Evolutionary conservation across 1,140 invertebrate species (phyloP), one percentile per base, ranked within the genome.

Genomic region (Trissolcus basalis): DNA sequence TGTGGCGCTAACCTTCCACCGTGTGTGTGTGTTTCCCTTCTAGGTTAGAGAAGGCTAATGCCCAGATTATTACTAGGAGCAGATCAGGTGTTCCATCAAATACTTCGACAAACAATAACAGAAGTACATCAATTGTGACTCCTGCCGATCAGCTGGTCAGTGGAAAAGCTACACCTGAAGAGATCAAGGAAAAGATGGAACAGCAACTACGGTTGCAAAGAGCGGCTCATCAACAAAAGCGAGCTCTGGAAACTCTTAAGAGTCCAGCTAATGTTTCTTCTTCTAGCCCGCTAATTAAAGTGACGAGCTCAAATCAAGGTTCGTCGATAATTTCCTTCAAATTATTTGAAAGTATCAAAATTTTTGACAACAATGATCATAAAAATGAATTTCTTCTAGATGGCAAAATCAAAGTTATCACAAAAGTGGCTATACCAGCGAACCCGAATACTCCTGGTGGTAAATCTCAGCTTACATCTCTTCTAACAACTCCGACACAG

Each of bases 171-270:
- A 91, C 91, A 14, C 91, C 94, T 0, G 93, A 95, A 58, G 95
- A 97, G 80, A 93, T 96, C 41, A 96, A 96, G 83, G 96, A 96
- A 61, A 95, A 96, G 83, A 93, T 97, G 92, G 96, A 97, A 81
- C 94, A 95, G 71, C 95, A 97, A 78, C 85, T 97, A 32, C 92
- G 95, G 47, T 89, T 96, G 75, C 96, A 98, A 83, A 86, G 96
- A 59, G 92, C 94, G 13, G 95, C 94, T 0, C 93, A 96, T 86
- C 94, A 96, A 79, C 95, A 96, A 77, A 97, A 97, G 82, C 88
- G 94, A 61, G 91, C 91, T 4, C 78, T 93, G 1, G 93, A 94
- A 80, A 85, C 81, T 27, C 81, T 91, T 60, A 91, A 90, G 69
- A 89, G 83, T 80, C 81, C 88, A 2, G 82, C 80, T 1, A 85